Evolutionary conservation across 2,888 invertebrate genomes (phyloP).

Genomic region (Phragmatobia fuliginosa): DNA sequence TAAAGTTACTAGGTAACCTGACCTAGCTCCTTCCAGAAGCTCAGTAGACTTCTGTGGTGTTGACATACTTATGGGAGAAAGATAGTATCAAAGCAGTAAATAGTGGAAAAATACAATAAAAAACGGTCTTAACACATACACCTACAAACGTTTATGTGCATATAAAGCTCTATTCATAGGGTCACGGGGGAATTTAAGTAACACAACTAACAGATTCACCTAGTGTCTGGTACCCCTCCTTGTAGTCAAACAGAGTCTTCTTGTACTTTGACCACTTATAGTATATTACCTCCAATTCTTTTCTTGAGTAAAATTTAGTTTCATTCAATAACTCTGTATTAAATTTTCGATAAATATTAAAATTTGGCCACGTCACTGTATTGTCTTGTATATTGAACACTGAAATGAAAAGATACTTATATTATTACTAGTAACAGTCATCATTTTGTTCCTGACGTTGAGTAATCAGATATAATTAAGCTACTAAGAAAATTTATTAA

Average conservation of each 20-base stretch:
- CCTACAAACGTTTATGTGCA: no score
- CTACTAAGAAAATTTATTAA: no score
- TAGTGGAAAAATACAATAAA: background rate
- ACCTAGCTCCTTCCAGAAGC: no score
- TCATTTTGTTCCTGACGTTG: no score
- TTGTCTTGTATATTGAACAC: conserved; percentile 11
- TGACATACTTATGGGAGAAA: no score
- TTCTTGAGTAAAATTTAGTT: conserved; percentile 22
- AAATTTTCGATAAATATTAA: conserved; percentile 4
- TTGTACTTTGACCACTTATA: conserved; percentile 32
- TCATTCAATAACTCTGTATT: conserved; percentile 20
- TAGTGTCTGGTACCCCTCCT: background rate
- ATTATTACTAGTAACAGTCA: background rate
- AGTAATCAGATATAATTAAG: background rate
- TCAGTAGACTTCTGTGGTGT: no score
- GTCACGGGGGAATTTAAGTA: background rate
- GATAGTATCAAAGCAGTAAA: no score
- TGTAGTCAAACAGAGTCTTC: conserved; percentile 6
- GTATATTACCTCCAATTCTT: conserved; percentile 28
- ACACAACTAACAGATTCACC: background rate
- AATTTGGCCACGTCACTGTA: conserved; percentile 23
- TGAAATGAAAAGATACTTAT: conserved; percentile 1
- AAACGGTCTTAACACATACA: background rate
- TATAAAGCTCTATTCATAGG: background rate
- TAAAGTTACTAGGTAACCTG: no score